phyloP scores from a whole-genome alignment of 2,113 vertebrate genomes.

The Petromus typicus region DNA sequence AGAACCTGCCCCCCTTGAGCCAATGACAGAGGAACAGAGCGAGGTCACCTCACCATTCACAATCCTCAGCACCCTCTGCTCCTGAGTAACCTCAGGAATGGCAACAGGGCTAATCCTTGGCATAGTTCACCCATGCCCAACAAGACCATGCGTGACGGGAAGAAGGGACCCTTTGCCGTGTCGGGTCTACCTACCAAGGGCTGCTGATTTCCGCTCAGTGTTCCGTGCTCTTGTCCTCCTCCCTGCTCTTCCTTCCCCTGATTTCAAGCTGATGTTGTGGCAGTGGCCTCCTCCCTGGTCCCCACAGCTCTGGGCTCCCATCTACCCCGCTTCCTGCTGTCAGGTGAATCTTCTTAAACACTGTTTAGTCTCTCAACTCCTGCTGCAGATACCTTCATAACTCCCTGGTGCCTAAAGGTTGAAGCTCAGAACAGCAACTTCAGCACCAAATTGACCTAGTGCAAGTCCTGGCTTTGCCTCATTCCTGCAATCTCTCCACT shows the following conservation, averaged over 20 bases:
- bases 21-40: neutral
- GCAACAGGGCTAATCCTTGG: neutral
- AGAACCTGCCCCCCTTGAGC: neutral
- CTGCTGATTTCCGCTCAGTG: neutral
- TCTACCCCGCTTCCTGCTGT: neutral
- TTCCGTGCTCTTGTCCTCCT: neutral
- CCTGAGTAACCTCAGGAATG: neutral
- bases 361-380: neutral
- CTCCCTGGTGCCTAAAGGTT: neutral
- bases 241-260: neutral
- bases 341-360: neutral
- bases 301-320: neutral
- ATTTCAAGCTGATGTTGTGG: neutral
- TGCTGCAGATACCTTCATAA: neutral
- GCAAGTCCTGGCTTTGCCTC: neutral
- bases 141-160: neutral
- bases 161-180: neutral
- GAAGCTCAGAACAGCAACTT: neutral
- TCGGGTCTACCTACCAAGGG: neutral
- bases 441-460: neutral
- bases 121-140: neutral
- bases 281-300: no score
- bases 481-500: neutral
- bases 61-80: neutral
- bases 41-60: neutral